Evolutionary conservation across 2,797 vertebrate species (phyloP).

Genomic region (Gymnoscopelus microlampas): DNA sequence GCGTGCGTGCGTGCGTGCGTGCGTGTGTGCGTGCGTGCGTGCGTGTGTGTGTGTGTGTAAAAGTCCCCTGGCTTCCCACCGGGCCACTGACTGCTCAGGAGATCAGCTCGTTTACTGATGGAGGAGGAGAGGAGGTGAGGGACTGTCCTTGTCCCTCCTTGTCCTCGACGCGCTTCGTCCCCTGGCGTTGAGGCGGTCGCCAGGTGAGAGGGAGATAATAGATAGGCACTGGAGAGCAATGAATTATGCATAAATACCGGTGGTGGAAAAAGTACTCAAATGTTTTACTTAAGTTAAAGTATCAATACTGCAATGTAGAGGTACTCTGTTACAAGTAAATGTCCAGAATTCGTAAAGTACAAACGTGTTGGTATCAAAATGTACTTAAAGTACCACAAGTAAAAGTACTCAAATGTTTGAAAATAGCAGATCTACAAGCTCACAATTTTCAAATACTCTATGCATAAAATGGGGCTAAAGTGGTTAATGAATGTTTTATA

Average conservation of each 20-base stretch:
- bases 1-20: conserved; percentile 33
- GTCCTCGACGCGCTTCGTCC: background rate
- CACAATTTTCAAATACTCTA: no score
- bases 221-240: conserved; percentile 21
- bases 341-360: no score
- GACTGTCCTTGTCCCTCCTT: background rate
- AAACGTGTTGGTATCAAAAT: no score
- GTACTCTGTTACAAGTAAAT: no score
- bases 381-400: no score
- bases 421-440: no score
- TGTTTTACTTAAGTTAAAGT: no score
- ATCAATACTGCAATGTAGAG: no score
- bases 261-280: no score
- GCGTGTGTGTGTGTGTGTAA: conserved; percentile 4
- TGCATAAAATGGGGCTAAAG: no score
- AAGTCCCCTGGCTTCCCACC: background rate
- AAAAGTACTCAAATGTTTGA: no score
- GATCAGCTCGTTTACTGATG: background rate
- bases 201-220: conserved; percentile 15
- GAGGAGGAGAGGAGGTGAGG: background rate
- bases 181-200: conserved; percentile 1
- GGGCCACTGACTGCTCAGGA: background rate
- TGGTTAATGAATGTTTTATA: no score
- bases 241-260: conserved; percentile 36
- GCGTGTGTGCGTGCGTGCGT: conserved; percentile 7